Evolutionary conservation across 2,888 invertebrate genomes (phyloP).

Genomic region (Nipponacmea schrenckii): DNA sequence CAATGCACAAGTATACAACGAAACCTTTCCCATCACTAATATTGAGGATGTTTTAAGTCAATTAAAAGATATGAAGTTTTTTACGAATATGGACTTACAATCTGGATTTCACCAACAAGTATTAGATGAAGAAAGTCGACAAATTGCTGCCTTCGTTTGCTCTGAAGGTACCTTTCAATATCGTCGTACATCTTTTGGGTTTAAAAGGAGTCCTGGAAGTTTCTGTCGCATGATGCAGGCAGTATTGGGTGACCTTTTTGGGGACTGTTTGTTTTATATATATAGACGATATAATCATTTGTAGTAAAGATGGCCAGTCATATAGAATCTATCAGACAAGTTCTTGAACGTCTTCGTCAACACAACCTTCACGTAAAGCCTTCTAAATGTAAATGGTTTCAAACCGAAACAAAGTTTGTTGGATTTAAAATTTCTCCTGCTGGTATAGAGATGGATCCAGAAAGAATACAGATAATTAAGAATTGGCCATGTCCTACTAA

Average conservation of each 20-base stretch:
- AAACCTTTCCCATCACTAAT: background rate
- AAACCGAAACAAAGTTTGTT: background rate
- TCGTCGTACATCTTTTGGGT: background rate
- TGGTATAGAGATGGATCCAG: background rate
- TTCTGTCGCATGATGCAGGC: background rate
- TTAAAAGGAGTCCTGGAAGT: no score
- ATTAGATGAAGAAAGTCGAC: background rate
- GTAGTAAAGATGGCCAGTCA: conserved; percentile 3
- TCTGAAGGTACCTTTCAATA: background rate
- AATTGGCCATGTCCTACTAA: background rate
- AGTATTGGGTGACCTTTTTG: background rate
- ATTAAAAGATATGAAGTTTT: background rate
- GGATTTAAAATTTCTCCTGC: background rate
- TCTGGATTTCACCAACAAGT: background rate
- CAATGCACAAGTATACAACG: background rate
- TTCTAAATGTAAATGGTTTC: background rate
- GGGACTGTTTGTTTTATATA: background rate
- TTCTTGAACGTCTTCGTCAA: background rate
- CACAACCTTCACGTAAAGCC: background rate
- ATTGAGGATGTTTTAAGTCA: background rate
- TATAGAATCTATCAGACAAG: background rate
- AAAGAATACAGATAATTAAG: background rate
- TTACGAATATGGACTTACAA: background rate
- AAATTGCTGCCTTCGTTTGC: background rate
- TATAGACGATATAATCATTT: background rate